Evolutionary conservation across 2,888 invertebrate species (phyloP).

Genomic region (Dromius quadrimaculatus): DNA sequence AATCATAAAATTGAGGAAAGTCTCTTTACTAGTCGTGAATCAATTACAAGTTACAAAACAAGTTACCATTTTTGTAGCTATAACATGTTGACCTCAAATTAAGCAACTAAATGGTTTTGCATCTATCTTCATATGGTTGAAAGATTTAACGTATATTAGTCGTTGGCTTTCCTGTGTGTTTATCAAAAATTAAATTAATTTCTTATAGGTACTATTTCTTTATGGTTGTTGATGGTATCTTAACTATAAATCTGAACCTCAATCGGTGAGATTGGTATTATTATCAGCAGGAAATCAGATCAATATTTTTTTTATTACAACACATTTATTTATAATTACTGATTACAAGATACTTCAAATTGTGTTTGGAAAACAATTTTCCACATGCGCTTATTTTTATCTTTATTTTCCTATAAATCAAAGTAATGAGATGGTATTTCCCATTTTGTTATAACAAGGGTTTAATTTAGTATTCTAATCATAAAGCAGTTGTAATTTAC

Average conservation of each 20-base stretch:
- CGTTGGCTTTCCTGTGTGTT: conserved; percentile 45
- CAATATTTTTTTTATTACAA: conserved; percentile 37
- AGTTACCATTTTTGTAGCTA: too few species aligned
- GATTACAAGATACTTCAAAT: conserved; percentile 27
- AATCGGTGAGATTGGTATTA: conserved; percentile 34
- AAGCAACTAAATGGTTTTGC: too few species aligned
- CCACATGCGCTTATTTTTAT: background rate
- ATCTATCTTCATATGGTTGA: background rate
- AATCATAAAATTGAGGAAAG: too few species aligned
- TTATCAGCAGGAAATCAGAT: conserved; percentile 36
- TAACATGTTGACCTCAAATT: too few species aligned
- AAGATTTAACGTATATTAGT: conserved; percentile 33
- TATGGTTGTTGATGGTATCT: conserved; percentile 39
- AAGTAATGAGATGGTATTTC: conserved; percentile 13
- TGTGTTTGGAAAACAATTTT: conserved; percentile 33
- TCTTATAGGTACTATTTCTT: conserved; percentile 41
- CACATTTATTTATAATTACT: conserved; percentile 36
- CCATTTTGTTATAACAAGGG: conserved; percentile 14
- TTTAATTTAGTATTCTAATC: conserved; percentile 13
- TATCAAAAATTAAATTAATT: conserved; percentile 51
- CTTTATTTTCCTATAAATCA: conserved; percentile 17
- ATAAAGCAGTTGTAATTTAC: too few species aligned
- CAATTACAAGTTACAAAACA: too few species aligned
- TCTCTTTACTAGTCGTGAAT: too few species aligned
- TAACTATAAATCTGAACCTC: conserved; percentile 35